Percentiles rank a stretch among this genome's conserved stretches.
These are phyloP conservation scores for Haliaeetus leucogaster DNA, from an alignment of 2,113 vertebrate genomes.

Conservation along the genomic window DNA sequence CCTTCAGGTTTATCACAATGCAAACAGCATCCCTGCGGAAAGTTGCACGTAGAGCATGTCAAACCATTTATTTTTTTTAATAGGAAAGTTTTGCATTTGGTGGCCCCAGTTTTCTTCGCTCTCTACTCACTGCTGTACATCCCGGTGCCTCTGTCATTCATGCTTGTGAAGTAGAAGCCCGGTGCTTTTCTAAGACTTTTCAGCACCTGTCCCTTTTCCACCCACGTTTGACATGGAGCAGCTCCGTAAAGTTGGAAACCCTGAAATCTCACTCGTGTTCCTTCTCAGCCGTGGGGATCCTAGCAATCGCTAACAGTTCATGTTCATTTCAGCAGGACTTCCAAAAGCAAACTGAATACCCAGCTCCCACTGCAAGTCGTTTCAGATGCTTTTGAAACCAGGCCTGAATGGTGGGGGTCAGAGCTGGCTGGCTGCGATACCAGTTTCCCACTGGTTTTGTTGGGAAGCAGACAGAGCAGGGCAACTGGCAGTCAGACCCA, in stretches of 20 bases:
- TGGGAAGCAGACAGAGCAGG: not conserved
- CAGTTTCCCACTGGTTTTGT: not conserved
- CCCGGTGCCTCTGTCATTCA: not conserved
- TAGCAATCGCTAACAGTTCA: rapidly evolving
- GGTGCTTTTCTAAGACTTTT: not conserved
- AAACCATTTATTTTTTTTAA: not conserved
- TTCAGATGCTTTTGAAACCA: not conserved
- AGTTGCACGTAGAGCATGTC: not conserved
- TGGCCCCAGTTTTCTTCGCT: not conserved
- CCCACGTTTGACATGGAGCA: no score
- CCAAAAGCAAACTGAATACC: not conserved
- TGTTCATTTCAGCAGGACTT: not conserved
- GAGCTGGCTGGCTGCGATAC: not conserved
- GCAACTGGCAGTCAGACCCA: no score
- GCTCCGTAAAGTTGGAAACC: not conserved
- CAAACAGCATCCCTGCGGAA: not conserved
- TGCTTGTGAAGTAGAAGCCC: not conserved
- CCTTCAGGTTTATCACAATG: not conserved
- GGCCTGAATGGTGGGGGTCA: no score
- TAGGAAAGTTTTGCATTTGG: not conserved
- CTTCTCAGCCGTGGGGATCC: no score
- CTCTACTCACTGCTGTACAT: not conserved
- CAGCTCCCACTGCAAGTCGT: not conserved
- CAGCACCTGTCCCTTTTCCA: not conserved
- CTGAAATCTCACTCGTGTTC: not conserved